Percentiles rank a stretch among this genome's conserved stretches.
Conservation (phyloP, 2,797 vertebrate genomes). For the Poeciliopsis presidionis region DNA sequence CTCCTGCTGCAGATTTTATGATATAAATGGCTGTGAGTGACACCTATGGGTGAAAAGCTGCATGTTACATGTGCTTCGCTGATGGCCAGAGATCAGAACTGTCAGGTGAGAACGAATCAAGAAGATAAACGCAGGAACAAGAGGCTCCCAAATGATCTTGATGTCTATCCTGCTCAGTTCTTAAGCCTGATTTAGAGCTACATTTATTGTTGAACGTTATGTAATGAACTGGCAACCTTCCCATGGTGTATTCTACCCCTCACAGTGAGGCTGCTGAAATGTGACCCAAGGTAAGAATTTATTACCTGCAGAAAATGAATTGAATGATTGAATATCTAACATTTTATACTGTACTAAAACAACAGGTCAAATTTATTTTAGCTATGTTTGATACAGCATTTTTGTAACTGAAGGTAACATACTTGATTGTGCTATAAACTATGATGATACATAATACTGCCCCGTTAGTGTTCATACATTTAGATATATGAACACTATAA, state of each 20-base stretch:
- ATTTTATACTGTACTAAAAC: no score
- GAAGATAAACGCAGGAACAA: constrained; percentile 9
- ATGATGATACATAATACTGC: no score
- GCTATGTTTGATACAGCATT: no score
- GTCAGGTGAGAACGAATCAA: not conserved
- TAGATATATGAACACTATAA: not conserved
- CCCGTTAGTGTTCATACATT: not conserved
- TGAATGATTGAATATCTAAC: not conserved
- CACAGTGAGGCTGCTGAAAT: not conserved
- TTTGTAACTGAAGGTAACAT: no score
- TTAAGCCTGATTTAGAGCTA: not conserved
- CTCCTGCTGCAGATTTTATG: not conserved
- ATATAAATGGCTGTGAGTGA: constrained; percentile 65
- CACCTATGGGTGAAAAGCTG: constrained; percentile 71
- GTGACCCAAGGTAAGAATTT: not conserved
- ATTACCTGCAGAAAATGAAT: not conserved
- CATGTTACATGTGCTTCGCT: constrained; percentile 30
- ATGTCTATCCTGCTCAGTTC: not conserved
- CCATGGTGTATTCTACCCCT: not conserved
- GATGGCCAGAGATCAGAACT: not conserved
- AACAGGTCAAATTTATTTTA: no score
- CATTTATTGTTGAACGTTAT: not conserved
- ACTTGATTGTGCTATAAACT: no score
- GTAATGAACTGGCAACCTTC: not conserved
- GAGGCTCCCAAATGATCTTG: not conserved